Conservation (phyloP, 2,888 invertebrate species). For the Dolichopus griseipennis region DNA sequence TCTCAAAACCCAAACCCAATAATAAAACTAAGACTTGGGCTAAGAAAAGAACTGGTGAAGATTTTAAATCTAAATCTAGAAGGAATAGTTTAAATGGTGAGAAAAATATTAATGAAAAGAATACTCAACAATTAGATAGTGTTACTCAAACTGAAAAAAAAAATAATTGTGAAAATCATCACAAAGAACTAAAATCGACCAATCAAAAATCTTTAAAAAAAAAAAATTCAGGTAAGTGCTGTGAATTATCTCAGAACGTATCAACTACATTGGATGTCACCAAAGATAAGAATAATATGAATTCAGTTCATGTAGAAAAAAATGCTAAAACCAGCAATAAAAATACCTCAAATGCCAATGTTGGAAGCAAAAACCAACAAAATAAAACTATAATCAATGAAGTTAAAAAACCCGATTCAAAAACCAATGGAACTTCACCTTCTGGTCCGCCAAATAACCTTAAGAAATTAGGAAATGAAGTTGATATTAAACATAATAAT, state of each 20-base stretch:
- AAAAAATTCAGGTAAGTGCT: no score
- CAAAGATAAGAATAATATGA: background rate
- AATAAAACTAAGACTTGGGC: background rate
- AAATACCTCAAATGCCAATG: background rate
- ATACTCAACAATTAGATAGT: background rate
- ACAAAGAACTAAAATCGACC: no score
- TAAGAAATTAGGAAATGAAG: background rate
- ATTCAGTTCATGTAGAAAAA: slow-evolving; percentile 5
- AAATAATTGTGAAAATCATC: no score
- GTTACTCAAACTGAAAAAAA: background rate
- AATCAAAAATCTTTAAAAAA: no score
- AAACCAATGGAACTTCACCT: no score
- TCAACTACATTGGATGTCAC: background rate
- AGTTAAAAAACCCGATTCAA: no score
- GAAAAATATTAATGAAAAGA: background rate
- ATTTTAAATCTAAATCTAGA: background rate
- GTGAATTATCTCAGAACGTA: no score
- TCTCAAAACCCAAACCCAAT: background rate
- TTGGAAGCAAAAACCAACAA: background rate
- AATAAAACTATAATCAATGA: background rate
- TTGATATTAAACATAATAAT: background rate
- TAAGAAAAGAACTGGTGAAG: background rate
- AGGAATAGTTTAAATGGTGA: background rate
- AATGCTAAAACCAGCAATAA: slow-evolving; percentile 31
- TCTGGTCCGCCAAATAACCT: background rate